These are phyloP conservation scores for Pristionchus maxplancki DNA, from an alignment of 2,888 invertebrate species.

Conservation along the genomic window DNA sequence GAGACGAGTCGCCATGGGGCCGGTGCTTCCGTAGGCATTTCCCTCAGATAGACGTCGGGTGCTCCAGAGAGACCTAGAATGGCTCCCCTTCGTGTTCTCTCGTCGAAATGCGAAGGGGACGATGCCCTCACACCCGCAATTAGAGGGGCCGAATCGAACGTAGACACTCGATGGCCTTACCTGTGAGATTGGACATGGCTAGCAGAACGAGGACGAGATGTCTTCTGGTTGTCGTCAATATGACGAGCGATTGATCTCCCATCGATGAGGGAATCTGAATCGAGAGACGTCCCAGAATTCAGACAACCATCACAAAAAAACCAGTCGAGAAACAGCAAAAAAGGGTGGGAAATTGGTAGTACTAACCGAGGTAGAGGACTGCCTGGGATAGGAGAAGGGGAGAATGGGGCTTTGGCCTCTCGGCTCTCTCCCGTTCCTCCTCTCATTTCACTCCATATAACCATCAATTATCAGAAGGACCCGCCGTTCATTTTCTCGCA, in stretches of 20 bases:
- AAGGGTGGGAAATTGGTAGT: not conserved
- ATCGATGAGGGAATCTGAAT: not conserved
- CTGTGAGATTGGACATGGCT: not conserved
- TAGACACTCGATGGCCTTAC: not conserved
- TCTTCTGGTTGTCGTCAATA: not conserved
- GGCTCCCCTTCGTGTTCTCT: not conserved
- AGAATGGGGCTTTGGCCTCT: not conserved
- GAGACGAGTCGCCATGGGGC: not conserved
- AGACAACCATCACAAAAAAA: not conserved
- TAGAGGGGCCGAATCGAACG: not conserved
- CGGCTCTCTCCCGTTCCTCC: not conserved
- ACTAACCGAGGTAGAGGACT: not conserved
- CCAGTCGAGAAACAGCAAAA: not conserved
- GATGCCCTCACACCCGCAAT: not conserved
- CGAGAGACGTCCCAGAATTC: not conserved
- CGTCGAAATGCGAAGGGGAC: not conserved
- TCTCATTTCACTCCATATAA: constrained; percentile 10
- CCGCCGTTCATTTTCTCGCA: not conserved
- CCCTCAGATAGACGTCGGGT: not conserved
- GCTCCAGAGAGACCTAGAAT: not conserved
- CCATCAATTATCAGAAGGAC: constrained; percentile 26
- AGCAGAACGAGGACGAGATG: not conserved
- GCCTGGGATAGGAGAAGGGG: not conserved
- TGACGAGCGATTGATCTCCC: not conserved
- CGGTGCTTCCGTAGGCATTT: not conserved